Percentiles rank a stretch among this genome's conserved stretches.
Conservation (phyloP, 2,797 vertebrate genomes). For the Crenichthys baileyi region DNA sequence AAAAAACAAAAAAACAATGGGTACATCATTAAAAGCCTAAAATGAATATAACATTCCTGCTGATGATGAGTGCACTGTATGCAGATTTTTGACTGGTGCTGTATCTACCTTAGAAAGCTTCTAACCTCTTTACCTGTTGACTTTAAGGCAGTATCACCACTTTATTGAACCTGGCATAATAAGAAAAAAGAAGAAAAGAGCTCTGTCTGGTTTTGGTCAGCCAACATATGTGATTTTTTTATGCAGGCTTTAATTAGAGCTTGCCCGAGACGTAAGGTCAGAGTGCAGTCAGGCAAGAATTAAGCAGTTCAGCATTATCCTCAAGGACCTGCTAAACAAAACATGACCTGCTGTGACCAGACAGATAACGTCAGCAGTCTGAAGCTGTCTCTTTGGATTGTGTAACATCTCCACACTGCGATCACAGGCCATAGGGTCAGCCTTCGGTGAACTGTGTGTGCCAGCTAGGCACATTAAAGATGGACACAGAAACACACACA, state of each 20-base stretch:
- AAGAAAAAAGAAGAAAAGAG: background rate
- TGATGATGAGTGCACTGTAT: background rate
- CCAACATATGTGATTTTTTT: background rate
- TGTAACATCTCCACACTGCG: slow-evolving; percentile 12
- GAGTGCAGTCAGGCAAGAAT: slow-evolving; percentile 3
- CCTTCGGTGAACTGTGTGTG: slow-evolving; percentile 8
- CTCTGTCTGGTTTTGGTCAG: background rate
- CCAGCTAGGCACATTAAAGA: slow-evolving; percentile 37
- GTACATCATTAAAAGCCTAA: background rate
- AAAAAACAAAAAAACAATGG: background rate
- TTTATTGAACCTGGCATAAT: background rate
- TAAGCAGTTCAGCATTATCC: background rate
- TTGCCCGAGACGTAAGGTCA: background rate
- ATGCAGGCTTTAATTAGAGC: background rate
- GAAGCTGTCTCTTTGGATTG: slow-evolving; percentile 5
- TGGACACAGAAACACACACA: slow-evolving; percentile 21
- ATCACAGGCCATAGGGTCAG: slow-evolving; percentile 8
- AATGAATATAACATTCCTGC: background rate
- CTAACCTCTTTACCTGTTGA: background rate
- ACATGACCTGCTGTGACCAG: slow-evolving; percentile 19
- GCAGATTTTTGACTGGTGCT: background rate
- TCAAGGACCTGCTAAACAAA: slow-evolving; percentile 24
- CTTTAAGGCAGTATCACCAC: background rate
- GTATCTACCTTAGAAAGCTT: background rate
- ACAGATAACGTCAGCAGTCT: background rate